Evolutionary conservation across 1,140 invertebrate species (phyloP).

Genomic region (Heliothis virescens): DNA sequence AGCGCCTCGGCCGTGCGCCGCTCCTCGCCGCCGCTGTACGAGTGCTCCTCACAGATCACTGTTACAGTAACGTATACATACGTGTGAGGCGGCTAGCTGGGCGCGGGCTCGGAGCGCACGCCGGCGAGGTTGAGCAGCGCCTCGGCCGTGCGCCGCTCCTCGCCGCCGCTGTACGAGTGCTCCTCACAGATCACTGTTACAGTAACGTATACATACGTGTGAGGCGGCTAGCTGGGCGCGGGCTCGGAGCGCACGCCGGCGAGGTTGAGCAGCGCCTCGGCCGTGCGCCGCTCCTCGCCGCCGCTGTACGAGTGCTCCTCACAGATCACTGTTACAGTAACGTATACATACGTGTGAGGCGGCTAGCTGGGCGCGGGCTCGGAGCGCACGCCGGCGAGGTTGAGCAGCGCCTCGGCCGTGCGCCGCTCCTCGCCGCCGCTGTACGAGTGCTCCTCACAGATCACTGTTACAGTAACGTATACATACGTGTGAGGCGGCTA

Average conservation of each 20-base stretch:
- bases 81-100: conserved; percentile 52
- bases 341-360: neutral
- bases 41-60: conserved; percentile 72
- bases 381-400: conserved; percentile 73
- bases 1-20: conserved; percentile 81
- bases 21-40: conserved; percentile 81
- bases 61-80: too few species aligned
- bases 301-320: conserved; percentile 83
- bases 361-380: conserved; percentile 60
- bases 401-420: conserved; percentile 81
- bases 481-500: conserved; percentile 35
- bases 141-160: conserved; percentile 81
- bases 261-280: conserved; percentile 81
- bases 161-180: conserved; percentile 81
- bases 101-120: conserved; percentile 59
- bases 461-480: too few species aligned
- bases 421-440: conserved; percentile 79
- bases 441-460: conserved; percentile 81
- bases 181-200: conserved; percentile 57
- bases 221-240: conserved; percentile 57
- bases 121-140: conserved; percentile 81
- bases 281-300: conserved; percentile 80
- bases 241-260: conserved; percentile 67
- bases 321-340: conserved; percentile 26
- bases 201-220: too few species aligned